Conservation (phyloP, 2,888 invertebrate species). For the Theristus sp. region DNA sequence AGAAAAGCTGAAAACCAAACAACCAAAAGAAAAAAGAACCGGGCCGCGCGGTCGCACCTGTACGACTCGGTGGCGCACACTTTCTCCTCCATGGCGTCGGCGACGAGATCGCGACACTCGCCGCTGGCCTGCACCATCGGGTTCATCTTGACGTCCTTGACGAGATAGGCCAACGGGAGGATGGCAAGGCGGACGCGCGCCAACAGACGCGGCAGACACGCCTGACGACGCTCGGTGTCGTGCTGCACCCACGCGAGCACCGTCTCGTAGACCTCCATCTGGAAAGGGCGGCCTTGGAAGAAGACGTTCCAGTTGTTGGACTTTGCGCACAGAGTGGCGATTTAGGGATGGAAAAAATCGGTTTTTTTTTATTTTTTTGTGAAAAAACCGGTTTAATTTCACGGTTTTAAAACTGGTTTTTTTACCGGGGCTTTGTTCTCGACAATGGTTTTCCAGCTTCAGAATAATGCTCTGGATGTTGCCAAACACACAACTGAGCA, state of each 20-base stretch:
- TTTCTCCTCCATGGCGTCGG: conserved; percentile 28
- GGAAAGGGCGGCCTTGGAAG: background rate
- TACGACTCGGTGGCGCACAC: background rate
- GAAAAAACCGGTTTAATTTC: too few species aligned
- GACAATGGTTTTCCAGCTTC: too few species aligned
- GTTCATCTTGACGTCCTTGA: conserved; percentile 16
- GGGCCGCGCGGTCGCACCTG: background rate
- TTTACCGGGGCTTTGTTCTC: too few species aligned
- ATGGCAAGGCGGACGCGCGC: conserved; percentile 30
- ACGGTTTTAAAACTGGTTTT: too few species aligned
- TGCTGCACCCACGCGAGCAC: conserved; percentile 33
- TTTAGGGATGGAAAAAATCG: conserved; percentile 3
- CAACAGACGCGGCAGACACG: conserved; percentile 24
- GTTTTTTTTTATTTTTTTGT: background rate
- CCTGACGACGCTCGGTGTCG: conserved; percentile 22
- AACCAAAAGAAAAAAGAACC: too few species aligned
- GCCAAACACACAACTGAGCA: too few species aligned
- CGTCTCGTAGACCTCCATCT: conserved; percentile 31
- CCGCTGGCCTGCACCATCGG: conserved; percentile 18
- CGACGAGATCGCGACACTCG: conserved; percentile 32
- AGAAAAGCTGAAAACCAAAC: too few species aligned
- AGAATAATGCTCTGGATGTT: too few species aligned
- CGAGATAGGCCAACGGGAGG: conserved; percentile 29
- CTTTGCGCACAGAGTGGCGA: conserved; percentile 10
- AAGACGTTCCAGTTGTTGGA: too few species aligned